Percentiles rank a stretch among this genome's conserved stretches.
Evolutionary conservation across 2,797 vertebrate genomes (phyloP).

Genomic region (Apogon talboti): DNA sequence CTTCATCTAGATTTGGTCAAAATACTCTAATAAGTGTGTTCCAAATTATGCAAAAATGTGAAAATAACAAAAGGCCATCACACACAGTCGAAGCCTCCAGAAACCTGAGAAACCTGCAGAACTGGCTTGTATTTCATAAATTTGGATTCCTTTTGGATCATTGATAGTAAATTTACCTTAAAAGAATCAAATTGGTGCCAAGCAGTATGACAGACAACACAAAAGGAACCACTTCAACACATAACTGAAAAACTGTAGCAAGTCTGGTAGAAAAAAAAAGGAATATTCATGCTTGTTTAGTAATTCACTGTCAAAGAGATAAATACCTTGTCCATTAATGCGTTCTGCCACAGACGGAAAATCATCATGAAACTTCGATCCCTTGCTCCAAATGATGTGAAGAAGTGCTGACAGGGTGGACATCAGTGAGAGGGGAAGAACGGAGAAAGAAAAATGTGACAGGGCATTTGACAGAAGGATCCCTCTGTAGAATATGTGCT

Average conservation of each 20-base stretch:
- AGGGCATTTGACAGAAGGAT: constrained; percentile 15
- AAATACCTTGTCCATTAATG: constrained; percentile 92
- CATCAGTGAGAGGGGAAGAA: constrained; percentile 9
- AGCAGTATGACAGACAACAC: background rate
- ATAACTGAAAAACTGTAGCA: background rate
- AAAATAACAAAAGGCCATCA: too few relatives aligned
- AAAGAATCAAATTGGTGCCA: background rate
- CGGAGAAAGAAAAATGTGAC: constrained; percentile 19
- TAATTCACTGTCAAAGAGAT: background rate
- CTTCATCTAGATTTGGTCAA: too few relatives aligned
- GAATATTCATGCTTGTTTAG: too few relatives aligned
- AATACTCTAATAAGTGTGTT: too few relatives aligned
- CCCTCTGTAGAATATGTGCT: constrained; percentile 39
- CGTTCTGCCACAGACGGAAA: constrained; percentile 94
- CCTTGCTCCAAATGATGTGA: constrained; percentile 93
- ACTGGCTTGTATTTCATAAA: background rate
- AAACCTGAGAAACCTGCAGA: too few relatives aligned
- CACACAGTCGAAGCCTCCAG: too few relatives aligned
- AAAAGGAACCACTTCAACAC: background rate
- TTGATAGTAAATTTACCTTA: too few relatives aligned
- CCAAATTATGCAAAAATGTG: too few relatives aligned
- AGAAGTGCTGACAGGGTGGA: constrained; percentile 87
- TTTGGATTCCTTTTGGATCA: too few relatives aligned
- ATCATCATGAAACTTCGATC: constrained; percentile 94
- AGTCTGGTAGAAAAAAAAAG: background rate